A percentile compares a stretch with the other conserved stretches of the same genome.
Conservation (phyloP, 1,140 invertebrate species). For the Reticulitermes speratus region DNA sequence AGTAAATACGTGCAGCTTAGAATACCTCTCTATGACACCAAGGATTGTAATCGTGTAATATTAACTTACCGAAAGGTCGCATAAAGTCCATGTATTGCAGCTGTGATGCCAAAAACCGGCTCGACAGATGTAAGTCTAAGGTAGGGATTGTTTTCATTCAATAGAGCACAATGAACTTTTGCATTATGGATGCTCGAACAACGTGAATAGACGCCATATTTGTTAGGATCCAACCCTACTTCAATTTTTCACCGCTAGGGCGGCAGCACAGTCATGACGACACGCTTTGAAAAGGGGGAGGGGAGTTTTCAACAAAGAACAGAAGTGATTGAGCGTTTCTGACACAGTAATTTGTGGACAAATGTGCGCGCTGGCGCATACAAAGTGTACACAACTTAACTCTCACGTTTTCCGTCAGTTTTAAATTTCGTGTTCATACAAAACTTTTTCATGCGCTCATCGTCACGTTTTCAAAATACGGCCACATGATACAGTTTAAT, state of each 20-base stretch:
- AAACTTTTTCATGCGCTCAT: not conserved
- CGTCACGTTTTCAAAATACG: not conserved
- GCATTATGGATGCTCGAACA: not conserved
- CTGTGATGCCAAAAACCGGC: conserved; percentile 1
- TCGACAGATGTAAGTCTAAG: not conserved
- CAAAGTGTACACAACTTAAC: not conserved
- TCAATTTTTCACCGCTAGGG: conserved; percentile 12
- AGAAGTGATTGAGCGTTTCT: conserved; percentile 31
- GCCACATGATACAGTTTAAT: not conserved
- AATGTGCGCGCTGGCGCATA: conserved; percentile 22
- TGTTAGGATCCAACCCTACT: not conserved
- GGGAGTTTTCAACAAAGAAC: conserved; percentile 22
- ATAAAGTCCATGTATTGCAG: not conserved
- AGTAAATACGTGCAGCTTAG: not conserved
- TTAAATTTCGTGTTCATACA: not conserved
- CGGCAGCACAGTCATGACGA: conserved; percentile 21
- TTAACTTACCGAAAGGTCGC: conserved; percentile 1
- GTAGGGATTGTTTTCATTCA: not conserved
- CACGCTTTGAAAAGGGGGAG: not conserved
- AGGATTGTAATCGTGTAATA: not conserved
- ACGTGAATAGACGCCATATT: not conserved
- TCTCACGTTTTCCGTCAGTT: not conserved
- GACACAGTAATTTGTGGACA: conserved; percentile 30
- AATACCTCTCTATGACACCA: not conserved
- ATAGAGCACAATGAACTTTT: not conserved